Evolutionary conservation across 2,888 invertebrate genomes (phyloP), one percentile per base, ranked within the genome.

Genomic region (Gisinianus flammeolus): DNA sequence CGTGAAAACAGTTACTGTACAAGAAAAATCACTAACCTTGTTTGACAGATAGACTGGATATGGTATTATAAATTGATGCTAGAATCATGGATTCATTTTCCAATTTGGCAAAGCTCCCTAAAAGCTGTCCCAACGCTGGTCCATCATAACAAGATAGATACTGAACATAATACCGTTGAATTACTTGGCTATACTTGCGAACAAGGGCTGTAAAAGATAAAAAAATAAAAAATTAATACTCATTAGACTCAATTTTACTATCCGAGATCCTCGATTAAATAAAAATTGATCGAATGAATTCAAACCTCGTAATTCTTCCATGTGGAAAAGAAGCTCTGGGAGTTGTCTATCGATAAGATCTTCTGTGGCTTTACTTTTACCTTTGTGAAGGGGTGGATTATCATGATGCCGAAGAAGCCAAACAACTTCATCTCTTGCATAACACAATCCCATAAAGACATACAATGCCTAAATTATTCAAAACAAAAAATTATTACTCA

Each of bases 131-230:
- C 35, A 99, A 88, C 79, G 94, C 93, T 30, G 96, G 93, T 24
- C 98, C 95, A 89, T 99, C 99, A 88, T 94, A 98, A 16, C 97
- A 97, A 54, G 95, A 93, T 77, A 99, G 89, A 89, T 97, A 99
- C 88, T 99, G 97, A 31, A 98, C 94, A 88, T 97, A 98, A 87
- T 98, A 98, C 82, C 97, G 91, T 87, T 99, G 98, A 89, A 98
- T 93, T 10, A 98, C 96, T 89, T 96, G 96, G 85, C 94, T 95
- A 87, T 99, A 97, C 87, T 98, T 98, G 81, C 97, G 91, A 4
- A 98, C 95, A 75, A 99, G 89, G 30, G 89, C 90, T 89, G 85
- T 44, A 86, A 30, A 67, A 6, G 4, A 67, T 19, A 31, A 67
- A 67, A 16, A 66, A 5, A 30, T 66, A 26, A 6, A 56, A n/a